Conservation (phyloP, 2,888 invertebrate species). For the Melanotus villosus region DNA sequence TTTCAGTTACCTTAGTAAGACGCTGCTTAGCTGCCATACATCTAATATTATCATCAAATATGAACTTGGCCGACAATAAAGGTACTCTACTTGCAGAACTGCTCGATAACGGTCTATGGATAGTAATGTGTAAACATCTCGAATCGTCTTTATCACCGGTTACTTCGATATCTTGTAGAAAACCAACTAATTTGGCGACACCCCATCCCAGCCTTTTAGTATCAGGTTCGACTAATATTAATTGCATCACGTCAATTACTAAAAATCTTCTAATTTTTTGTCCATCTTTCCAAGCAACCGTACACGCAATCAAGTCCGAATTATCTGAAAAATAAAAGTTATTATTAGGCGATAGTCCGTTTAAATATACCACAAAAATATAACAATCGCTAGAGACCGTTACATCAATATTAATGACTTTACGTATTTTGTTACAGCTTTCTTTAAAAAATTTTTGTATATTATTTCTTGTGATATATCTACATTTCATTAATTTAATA, state of each 20-base stretch:
- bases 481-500: constrained; percentile 7
- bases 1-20: constrained; percentile 86
- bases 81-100: constrained; percentile 73
- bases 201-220: constrained; percentile 96
- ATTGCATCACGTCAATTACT: constrained; percentile 94
- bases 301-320: constrained; percentile 97
- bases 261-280: constrained; percentile 93
- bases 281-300: constrained; percentile 91
- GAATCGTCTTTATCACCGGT: constrained; percentile 97
- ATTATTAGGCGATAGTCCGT: constrained; percentile 46
- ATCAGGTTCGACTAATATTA: constrained; percentile 98
- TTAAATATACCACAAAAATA: constrained; percentile 53
- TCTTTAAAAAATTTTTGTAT: constrained; percentile 1
- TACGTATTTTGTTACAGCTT: neutral
- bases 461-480: constrained; percentile 8
- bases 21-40: constrained; percentile 99
- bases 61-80: constrained; percentile 90
- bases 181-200: constrained; percentile 95
- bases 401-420: neutral
- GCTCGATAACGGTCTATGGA: constrained; percentile 84
- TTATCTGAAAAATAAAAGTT: constrained; percentile 80
- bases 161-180: constrained; percentile 95
- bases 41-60: constrained; percentile 98
- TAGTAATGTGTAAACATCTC: constrained; percentile 92
- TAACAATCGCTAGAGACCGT: constrained; percentile 57